Base-by-base conservation (phyloP, 2,888 invertebrate species). In the Pedicia rivosa region DNA sequence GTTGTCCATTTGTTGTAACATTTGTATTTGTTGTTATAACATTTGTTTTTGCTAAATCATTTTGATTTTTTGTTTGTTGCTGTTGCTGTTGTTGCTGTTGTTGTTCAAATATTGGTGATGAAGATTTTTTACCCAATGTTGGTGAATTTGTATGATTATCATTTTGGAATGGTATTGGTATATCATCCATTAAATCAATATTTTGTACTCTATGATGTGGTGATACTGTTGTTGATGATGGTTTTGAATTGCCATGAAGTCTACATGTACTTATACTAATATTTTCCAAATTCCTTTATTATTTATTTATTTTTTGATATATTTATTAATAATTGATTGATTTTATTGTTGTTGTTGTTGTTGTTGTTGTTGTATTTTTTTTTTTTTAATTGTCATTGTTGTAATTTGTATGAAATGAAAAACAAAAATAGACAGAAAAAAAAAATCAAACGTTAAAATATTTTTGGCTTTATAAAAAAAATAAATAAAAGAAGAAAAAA, bases 181-280 rank as follows among this genome's bases (percentile, higher is more conserved):
- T 44, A 35, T 62, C 62, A 41, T 62, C 60, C 53, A 62, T 53
- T 44, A 61, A 43, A 49, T 57, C 59, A 40, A 56, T 50, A 42
- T 52, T 54, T 50, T 62, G 62, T 49, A 58, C 57, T 35, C 56
- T 59, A 36, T 39, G 44, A 44, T 60, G 57, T 26, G 62, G 62
- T 49, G 61, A 61, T 42, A 57, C 59, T 51, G 59, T 59, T 40
- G 59, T 54, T 40, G 61, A 61, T 14, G 57, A 57, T 38, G 57
- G 57, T 48, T 59, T 62, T 29, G 62, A 62, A 50, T 61, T 62
- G 39, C 61, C 57, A 45, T 62, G 62, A 50, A 61, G 49, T 46
- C 57, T 58, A 42, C 37, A 46, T 33, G 48, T 43, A 38, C 44
- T 46, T 26, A 46, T 42, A 42, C 42, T 45, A 14, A 42, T 37